phyloP scores from a whole-genome alignment of 2,113 vertebrate genomes.

The Charadrius vociferus region DNA sequence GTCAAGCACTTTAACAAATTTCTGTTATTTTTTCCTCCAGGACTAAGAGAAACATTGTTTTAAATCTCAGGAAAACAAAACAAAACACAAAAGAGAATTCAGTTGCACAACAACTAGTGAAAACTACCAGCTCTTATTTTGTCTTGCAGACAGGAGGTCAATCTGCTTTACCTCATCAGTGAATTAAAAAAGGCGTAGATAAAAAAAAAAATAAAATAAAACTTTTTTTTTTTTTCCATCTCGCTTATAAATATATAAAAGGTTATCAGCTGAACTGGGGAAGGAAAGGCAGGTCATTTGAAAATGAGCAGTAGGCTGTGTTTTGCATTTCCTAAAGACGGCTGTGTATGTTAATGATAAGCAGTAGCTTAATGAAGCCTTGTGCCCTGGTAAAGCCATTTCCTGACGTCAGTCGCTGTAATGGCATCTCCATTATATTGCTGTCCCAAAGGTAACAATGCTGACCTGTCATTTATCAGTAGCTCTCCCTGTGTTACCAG shows the following conservation, averaged over 20 bases:
- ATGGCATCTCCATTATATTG: fast-evolving
- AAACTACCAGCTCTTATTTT: background rate
- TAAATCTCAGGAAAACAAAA: background rate
- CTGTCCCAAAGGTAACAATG: background rate
- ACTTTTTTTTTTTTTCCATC: background rate
- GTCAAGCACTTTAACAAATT: background rate
- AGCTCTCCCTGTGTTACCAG: background rate
- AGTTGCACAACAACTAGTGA: background rate
- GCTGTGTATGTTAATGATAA: background rate
- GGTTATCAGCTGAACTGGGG: background rate
- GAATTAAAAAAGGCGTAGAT: background rate
- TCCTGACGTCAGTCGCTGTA: background rate
- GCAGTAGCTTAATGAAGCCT: background rate
- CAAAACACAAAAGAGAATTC: background rate
- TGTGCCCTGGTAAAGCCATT: background rate
- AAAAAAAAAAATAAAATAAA: background rate
- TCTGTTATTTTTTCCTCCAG: background rate
- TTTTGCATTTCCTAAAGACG: background rate
- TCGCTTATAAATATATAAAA: background rate
- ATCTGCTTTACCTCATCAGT: background rate
- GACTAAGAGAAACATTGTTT: background rate
- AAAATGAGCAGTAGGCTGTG: background rate
- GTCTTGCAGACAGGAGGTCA: background rate
- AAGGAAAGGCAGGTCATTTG: background rate
- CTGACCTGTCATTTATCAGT: background rate